phyloP scores from a whole-genome alignment of 2,113 vertebrate genomes.

The Ranitomeya variabilis region DNA sequence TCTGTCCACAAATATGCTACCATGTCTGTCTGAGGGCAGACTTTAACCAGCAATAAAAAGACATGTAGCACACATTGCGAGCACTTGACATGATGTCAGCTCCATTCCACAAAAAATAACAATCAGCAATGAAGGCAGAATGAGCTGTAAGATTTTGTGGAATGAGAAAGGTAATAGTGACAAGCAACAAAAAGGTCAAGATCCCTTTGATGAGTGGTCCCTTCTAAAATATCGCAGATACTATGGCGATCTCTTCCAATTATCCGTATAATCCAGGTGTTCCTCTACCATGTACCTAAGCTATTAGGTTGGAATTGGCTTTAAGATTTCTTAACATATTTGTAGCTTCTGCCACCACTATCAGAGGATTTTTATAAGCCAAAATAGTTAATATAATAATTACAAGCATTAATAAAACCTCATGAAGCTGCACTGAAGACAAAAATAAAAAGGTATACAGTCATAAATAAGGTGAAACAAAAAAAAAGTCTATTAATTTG shows the following conservation, averaged over 20 bases:
- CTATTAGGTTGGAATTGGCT: background rate
- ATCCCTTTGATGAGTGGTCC: background rate
- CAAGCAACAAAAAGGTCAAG: conserved; percentile 1
- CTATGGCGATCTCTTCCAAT: background rate
- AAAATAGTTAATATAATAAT: too few species aligned
- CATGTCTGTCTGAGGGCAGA: conserved; percentile 36
- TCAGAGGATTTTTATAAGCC: background rate
- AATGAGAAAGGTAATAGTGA: conserved; percentile 13
- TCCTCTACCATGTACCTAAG: background rate
- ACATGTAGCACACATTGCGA: background rate
- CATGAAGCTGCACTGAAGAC: too few species aligned
- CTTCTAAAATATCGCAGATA: background rate
- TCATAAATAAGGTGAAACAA: too few species aligned
- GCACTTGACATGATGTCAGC: conserved; percentile 35
- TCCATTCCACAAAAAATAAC: background rate
- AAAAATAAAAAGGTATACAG: too few species aligned
- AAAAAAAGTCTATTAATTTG: too few species aligned
- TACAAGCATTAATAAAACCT: too few species aligned
- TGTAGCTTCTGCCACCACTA: background rate
- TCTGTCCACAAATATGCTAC: conserved; percentile 42
- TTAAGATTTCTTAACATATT: background rate
- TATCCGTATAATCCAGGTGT: conserved; percentile 9
- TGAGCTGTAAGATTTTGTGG: background rate
- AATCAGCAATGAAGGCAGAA: background rate
- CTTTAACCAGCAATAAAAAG: conserved; percentile 43